phyloP scores from a whole-genome alignment of 1,140 invertebrate species.

The Glossosoma conforme region DNA sequence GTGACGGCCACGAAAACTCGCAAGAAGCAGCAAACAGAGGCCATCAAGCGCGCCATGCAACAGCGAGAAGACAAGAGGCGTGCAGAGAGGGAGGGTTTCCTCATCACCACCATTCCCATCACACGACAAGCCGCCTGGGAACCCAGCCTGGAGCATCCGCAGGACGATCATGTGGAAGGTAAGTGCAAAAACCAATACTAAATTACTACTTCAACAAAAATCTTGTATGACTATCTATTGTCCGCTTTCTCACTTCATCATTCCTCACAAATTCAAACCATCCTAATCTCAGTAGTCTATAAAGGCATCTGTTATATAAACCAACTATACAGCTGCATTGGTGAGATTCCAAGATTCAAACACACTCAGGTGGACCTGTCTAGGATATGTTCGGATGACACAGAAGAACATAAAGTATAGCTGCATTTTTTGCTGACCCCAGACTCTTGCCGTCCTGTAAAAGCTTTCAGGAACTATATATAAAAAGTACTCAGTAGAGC shows the following conservation, averaged over 20 bases:
- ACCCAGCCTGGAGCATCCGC: slow-evolving; percentile 82
- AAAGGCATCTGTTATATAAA: background rate
- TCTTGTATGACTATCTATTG: too few relatives aligned
- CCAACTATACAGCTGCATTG: too few relatives aligned
- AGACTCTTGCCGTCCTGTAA: too few relatives aligned
- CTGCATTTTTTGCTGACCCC: too few relatives aligned
- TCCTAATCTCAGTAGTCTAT: too few relatives aligned
- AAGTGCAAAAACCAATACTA: slow-evolving; percentile 15
- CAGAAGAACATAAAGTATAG: too few relatives aligned
- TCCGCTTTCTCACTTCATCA: slow-evolving; percentile 3
- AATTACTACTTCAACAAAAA: too few relatives aligned
- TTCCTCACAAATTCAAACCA: background rate
- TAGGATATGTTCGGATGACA: too few relatives aligned
- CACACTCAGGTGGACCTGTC: too few relatives aligned
- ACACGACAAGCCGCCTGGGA: slow-evolving; percentile 93
- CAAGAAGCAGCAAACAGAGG: slow-evolving; percentile 97
- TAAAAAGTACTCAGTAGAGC: too few relatives aligned
- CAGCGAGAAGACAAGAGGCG: slow-evolving; percentile 94
- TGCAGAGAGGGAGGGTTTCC: slow-evolving; percentile 90
- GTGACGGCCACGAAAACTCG: slow-evolving; percentile 98
- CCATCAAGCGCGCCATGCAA: slow-evolving; percentile 90
- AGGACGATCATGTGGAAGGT: slow-evolving; percentile 86
- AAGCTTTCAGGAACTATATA: too few relatives aligned
- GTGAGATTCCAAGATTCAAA: too few relatives aligned
- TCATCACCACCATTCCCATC: slow-evolving; percentile 96